These are phyloP conservation scores for Neodon shergylaensis DNA, from an alignment of 2,113 vertebrate genomes.

Conservation along the genomic window DNA sequence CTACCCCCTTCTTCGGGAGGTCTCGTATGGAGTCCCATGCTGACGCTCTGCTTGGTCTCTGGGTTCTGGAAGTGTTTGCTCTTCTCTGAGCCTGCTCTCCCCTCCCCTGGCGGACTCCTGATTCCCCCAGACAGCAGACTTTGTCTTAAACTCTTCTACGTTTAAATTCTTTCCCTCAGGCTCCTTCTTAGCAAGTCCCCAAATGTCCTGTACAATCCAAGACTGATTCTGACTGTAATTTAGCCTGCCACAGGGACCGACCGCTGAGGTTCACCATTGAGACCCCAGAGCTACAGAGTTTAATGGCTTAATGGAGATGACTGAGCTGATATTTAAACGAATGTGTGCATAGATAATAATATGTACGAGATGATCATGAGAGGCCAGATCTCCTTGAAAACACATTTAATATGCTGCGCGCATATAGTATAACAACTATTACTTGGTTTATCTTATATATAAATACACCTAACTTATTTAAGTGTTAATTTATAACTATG, in stretches of 20 bases:
- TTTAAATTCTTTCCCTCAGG: not conserved
- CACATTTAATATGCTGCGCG: not conserved
- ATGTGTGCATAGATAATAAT: not conserved
- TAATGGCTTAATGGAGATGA: not conserved
- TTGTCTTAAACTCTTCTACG: too few relatives aligned
- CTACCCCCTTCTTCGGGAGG: not conserved
- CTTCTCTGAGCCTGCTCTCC: not conserved
- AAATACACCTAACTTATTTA: constrained; percentile 14
- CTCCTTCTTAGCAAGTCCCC: not conserved
- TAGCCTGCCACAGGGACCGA: not conserved
- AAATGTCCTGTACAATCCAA: not conserved
- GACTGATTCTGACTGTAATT: not conserved
- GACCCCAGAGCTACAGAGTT: not conserved
- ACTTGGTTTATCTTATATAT: not conserved
- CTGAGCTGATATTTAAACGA: constrained; percentile 28
- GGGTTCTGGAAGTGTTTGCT: not conserved
- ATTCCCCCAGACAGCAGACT: not conserved
- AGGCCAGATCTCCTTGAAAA: constrained; percentile 20
- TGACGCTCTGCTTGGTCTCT: not conserved
- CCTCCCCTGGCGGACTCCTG: not conserved
- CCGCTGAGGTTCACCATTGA: not conserved
- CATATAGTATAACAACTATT: not conserved
- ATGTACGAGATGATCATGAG: not conserved
- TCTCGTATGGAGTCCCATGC: not conserved
- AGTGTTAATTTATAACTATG: not conserved